Evolutionary conservation across 1,140 invertebrate species (phyloP), one percentile per base, ranked within the genome.

Genomic region (Uloborus diversus): DNA sequence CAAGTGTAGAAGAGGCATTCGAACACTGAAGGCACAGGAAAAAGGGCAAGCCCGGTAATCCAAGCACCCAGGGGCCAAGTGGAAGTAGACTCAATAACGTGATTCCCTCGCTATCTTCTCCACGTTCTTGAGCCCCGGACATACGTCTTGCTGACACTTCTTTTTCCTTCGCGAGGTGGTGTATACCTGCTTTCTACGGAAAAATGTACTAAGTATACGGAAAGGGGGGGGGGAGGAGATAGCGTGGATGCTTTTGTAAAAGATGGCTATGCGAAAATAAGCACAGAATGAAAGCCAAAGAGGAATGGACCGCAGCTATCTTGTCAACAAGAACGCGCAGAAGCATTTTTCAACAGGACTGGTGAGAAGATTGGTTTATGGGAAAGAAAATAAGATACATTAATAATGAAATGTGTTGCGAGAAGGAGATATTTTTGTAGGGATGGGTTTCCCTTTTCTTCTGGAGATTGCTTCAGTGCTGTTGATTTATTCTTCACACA

Each of bases 61-160:
- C 56, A 61, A 53, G 56, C 37, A 73, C 32, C 69, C 59, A 27
- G 69, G 69, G 69, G 69, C 37, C 69, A 57, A 73, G 32, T 56
- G 56, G 53, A 57, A 69, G 56, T 57, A 73, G 56, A 73, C 69
- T 73, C 69, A 59, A 73, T 73, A 73, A 73, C 69, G 32, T 49
- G 32, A 71, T 71, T 53, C 68, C 20, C 13, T 17, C 33, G 53
- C 68, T 61, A 73, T 73, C 56, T 73, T 28, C 56, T 28, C 32
- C 32, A 57, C 30, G 42, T 61, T 25, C 56, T 61, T 73, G 35
- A 73, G 33, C 56, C 69, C n/a, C 37, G 33, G 57, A 73, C 69
- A 73, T 73, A 73, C 51, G 69, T 73, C 69, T 73, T 73, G 69
- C 69, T 73, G 69, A 73, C 69, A 73, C 69, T 73, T 37, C 66